Evolutionary conservation across 2,797 vertebrate genomes (phyloP).

Genomic region (Lagodon rhomboides): DNA sequence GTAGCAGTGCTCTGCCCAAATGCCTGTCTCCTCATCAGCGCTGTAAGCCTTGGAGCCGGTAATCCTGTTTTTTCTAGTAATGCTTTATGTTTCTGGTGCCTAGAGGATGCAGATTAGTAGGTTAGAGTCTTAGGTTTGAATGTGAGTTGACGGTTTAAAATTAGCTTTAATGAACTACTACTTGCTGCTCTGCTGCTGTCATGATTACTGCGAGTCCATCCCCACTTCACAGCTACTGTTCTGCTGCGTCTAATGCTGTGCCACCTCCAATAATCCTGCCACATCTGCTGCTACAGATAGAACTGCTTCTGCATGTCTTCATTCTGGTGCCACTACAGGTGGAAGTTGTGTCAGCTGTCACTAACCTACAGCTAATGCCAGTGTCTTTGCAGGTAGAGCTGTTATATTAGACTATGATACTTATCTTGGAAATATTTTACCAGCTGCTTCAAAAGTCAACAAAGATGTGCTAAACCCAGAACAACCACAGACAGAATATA

Average conservation of each 20-base stretch:
- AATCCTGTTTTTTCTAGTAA: conserved; percentile 70
- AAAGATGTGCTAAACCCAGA: not conserved
- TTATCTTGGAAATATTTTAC: not conserved
- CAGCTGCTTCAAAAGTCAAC: not conserved
- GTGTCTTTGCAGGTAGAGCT: not conserved
- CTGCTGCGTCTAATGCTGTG: not conserved
- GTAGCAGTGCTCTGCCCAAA: conserved; percentile 39
- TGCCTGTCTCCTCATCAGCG: conserved; percentile 49
- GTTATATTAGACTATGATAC: not conserved
- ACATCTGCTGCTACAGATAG: not conserved
- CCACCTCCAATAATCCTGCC: conserved; percentile 4
- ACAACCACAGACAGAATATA: no score
- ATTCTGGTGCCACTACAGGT: not conserved
- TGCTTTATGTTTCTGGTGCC: conserved; percentile 51
- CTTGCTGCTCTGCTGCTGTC: not conserved
- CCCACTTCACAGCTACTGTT: not conserved
- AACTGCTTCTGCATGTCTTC: not conserved
- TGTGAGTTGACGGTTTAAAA: conserved; percentile 39
- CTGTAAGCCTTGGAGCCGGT: conserved; percentile 44
- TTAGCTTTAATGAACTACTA: conserved; percentile 24
- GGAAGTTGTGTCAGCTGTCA: not conserved
- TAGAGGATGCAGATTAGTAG: conserved; percentile 52
- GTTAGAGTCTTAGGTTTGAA: conserved; percentile 30
- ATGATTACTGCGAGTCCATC: not conserved
- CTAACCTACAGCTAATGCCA: not conserved